These are phyloP conservation scores for Percopsis transmontana DNA, from an alignment of 2,113 vertebrate genomes.

Conservation along the genomic window DNA sequence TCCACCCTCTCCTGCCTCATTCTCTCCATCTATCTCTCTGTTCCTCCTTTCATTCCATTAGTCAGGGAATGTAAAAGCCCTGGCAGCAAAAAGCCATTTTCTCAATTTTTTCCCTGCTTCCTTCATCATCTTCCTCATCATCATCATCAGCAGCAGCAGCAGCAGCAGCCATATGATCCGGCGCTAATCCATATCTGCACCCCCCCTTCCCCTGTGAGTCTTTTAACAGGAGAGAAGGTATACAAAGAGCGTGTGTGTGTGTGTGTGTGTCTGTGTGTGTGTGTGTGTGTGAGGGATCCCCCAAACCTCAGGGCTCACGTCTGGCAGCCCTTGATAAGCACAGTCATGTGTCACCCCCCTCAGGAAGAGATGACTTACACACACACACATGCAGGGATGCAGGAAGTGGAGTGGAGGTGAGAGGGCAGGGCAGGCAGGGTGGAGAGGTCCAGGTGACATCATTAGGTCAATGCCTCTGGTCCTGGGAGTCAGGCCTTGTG, in stretches of 20 bases:
- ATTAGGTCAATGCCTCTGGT: constrained; percentile 77
- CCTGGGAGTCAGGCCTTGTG: constrained; percentile 59
- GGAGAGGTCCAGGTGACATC: constrained; percentile 69
- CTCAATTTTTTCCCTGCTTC: constrained; percentile 59
- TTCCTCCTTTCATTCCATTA: constrained; percentile 74
- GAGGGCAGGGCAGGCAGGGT: too few relatives aligned
- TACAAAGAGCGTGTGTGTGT: neutral
- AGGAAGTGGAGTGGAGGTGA: neutral
- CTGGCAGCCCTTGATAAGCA: constrained; percentile 48
- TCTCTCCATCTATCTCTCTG: constrained; percentile 37
- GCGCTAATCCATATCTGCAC: constrained; percentile 66
- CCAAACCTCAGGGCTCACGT: constrained; percentile 48
- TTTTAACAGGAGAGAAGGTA: constrained; percentile 5
- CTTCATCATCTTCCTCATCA: too few relatives aligned
- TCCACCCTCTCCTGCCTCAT: constrained; percentile 24
- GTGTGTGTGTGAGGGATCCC: constrained; percentile 11
- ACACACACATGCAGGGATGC: neutral
- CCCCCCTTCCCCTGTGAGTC: constrained; percentile 25
- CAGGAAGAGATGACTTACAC: constrained; percentile 3
- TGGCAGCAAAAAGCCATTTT: constrained; percentile 71
- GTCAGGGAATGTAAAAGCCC: constrained; percentile 65
- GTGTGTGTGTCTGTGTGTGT: constrained; percentile 7
- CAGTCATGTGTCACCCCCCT: constrained; percentile 20
- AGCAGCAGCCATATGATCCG: constrained; percentile 45
- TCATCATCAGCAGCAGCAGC: constrained; percentile 46